Conservation (phyloP, 1,140 invertebrate species). For the Sycobia sp. region DNA sequence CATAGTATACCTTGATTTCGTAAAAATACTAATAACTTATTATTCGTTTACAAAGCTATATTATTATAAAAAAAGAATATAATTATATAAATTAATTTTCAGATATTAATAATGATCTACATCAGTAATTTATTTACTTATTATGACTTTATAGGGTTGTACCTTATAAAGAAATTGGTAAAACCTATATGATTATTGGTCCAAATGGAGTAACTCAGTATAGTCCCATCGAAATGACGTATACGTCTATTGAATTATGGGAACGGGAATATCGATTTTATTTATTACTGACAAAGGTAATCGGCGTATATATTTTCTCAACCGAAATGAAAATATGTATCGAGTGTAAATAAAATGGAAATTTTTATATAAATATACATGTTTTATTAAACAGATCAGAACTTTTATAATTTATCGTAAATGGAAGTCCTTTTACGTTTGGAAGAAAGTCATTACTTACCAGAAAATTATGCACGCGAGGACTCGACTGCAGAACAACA, state of each 20-base stretch:
- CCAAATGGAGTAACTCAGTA: conserved; percentile 72
- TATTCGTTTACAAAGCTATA: too few species aligned
- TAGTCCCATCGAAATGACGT: conserved; percentile 67
- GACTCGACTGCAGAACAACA: conserved; percentile 67
- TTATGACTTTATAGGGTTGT: conserved; percentile 64
- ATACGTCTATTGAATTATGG: conserved; percentile 72
- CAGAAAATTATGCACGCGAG: conserved; percentile 69
- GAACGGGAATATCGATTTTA: conserved; percentile 74
- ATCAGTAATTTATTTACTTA: too few species aligned
- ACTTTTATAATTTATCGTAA: conserved; percentile 74
- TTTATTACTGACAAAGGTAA: conserved; percentile 68
- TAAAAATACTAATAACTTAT: too few species aligned
- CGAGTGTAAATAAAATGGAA: not conserved
- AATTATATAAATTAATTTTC: too few species aligned
- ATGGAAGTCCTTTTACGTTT: conserved; percentile 84
- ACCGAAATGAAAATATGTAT: not conserved
- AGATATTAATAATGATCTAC: too few species aligned
- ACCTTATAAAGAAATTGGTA: conserved; percentile 67
- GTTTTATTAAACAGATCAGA: conserved; percentile 64
- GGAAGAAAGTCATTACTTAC: conserved; percentile 76
- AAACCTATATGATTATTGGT: conserved; percentile 72
- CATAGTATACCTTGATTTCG: too few species aligned
- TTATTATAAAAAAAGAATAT: too few species aligned
- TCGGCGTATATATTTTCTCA: conserved; percentile 5
- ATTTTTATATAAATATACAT: not conserved